phyloP scores from a whole-genome alignment of 2,113 vertebrate genomes.

The Manacus vitellinus region DNA sequence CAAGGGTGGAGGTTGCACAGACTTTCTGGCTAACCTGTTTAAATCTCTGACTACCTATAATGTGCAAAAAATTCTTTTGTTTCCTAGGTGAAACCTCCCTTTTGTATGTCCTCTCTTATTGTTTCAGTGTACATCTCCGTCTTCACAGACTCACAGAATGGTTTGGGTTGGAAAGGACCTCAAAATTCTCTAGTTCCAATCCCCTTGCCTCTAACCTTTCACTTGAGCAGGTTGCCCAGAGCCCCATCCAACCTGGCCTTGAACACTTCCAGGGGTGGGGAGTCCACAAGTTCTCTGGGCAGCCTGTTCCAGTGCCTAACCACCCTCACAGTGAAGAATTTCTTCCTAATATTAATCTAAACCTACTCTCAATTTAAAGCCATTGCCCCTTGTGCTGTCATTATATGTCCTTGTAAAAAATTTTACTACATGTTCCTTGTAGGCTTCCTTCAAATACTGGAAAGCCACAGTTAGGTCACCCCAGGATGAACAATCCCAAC shows the following conservation, averaged over 20 bases:
- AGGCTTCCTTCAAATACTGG: accelerated
- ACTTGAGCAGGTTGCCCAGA: not conserved
- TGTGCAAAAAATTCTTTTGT: not conserved
- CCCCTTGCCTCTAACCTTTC: not conserved
- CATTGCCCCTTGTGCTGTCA: not conserved
- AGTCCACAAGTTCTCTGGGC: not conserved
- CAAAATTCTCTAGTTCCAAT: not conserved
- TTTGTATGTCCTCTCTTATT: not conserved
- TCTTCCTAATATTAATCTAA: not conserved
- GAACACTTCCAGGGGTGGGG: not conserved
- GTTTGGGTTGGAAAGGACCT: not conserved
- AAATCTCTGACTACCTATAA: not conserved
- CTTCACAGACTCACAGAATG: not conserved
- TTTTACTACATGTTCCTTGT: not conserved
- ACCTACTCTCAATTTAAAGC: not conserved
- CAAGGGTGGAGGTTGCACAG: not conserved
- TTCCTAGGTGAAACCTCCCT: accelerated
- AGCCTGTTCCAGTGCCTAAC: not conserved
- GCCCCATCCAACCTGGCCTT: not conserved
- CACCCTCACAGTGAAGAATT: not conserved
- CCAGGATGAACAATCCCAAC: not conserved
- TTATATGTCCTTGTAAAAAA: not conserved
- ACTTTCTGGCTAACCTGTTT: not conserved
- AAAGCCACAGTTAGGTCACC: not conserved
- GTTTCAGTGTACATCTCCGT: not conserved